Base-by-base conservation (phyloP, 2,888 invertebrate genomes). In the Tineola bisselliella region DNA sequence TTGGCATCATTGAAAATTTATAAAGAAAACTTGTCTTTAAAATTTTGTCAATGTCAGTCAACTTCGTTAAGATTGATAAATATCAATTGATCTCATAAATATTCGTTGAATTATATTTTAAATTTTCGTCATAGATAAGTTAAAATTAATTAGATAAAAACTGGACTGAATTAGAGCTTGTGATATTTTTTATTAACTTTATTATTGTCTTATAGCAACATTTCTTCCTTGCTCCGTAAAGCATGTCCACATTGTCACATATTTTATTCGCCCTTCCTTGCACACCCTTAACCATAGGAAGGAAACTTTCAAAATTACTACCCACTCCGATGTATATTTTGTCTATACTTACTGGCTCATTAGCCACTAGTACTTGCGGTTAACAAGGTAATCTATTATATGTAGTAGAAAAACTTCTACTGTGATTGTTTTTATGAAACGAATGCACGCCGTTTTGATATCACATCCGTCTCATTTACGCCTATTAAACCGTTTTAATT, bases 241-340 rank as follows among this genome's bases (percentile, higher is more conserved):
- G 82, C 82, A 70, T 74, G 76, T 72, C 82, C 78, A 69, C 70
- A 69, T 73, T 75, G 82, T 79, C 83, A 79, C 83, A 82, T 84
- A 83, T 82, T 80, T 84, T 76, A 83, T 73, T 67, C 65, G 66
- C 67, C 73, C 75, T 71, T 66, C 65, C 69, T 67, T 54, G 54
- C 54, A 54, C 69, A 63, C 67, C 70, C 70, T 70, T 68, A 68
- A 68, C 18, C 25, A 48, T 48, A 48, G 59, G 54, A 61, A 38
- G 52, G 60, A 31, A 60, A 43, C 59, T 43, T 43, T 59, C 59
- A 15, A 59, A 59, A 54, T 54, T 54, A 54, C 54, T 18, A 25
- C 25, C 54, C 12, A 48, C 25, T 54, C 18, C 18, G 54, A 12
- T 19, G 25, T 12, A 8, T 54, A 54, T 25, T 25, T 54, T 54